A percentile compares a stretch with the other conserved stretches of the same genome.
phyloP scores from a whole-genome alignment of 1,140 invertebrate species.

The Plectus sambesii region DNA sequence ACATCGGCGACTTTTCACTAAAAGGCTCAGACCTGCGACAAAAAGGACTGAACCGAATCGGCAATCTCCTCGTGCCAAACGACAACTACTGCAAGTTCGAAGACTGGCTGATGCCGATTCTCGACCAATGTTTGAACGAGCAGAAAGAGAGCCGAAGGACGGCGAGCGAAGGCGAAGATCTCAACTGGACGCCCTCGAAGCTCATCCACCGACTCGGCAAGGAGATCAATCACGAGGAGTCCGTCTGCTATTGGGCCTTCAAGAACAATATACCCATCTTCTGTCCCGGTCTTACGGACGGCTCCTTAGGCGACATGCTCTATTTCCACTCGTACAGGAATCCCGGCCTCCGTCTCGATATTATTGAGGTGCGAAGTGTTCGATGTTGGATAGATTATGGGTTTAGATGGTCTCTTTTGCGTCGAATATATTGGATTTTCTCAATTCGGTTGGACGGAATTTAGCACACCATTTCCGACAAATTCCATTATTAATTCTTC shows the following conservation, averaged over 20 bases:
- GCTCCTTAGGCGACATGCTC: slow-evolving; percentile 97
- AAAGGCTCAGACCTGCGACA: slow-evolving; percentile 56
- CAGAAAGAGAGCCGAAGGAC: slow-evolving; percentile 60
- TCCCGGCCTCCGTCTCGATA: slow-evolving; percentile 87
- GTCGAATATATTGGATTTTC: too few species aligned
- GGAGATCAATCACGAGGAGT: slow-evolving; percentile 76
- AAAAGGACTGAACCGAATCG: slow-evolving; percentile 87
- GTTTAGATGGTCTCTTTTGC: too few species aligned
- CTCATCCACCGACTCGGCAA: slow-evolving; percentile 71
- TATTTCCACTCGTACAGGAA: slow-evolving; percentile 91
- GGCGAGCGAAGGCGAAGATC: slow-evolving; percentile 32
- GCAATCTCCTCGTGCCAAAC: slow-evolving; percentile 94
- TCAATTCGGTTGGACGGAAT: too few species aligned
- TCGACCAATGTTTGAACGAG: slow-evolving; percentile 79
- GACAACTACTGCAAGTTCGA: slow-evolving; percentile 97
- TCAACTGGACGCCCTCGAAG: slow-evolving; percentile 69
- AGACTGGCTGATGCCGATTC: slow-evolving; percentile 87
- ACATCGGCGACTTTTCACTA: slow-evolving; percentile 58
- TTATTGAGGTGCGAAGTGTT: slow-evolving; percentile 78
- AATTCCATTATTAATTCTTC: too few species aligned
- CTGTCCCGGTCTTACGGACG: slow-evolving; percentile 94
- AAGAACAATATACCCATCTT: slow-evolving; percentile 96
- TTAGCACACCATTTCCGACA: too few species aligned
- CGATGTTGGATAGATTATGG: too few species aligned
- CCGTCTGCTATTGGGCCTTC: slow-evolving; percentile 94